Percentiles rank a stretch among this genome's conserved stretches.
These are phyloP conservation scores for Ditylenchus dipsaci DNA, from an alignment of 1,140 invertebrate species.

Conservation along the genomic window DNA sequence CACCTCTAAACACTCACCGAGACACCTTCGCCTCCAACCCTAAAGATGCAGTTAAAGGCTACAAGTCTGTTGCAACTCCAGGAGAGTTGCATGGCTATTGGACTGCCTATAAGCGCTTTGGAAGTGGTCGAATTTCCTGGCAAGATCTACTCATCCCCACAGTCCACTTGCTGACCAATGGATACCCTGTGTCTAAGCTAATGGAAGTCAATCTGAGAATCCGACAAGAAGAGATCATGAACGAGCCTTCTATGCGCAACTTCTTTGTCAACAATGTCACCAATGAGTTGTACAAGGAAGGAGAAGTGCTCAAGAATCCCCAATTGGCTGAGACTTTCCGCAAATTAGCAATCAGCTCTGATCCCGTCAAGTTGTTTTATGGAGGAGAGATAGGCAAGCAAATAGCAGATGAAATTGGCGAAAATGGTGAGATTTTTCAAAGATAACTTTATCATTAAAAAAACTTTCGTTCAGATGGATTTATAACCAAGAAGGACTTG, in stretches of 20 bases:
- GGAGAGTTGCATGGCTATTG: conserved; percentile 83
- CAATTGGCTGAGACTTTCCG: conserved; percentile 60
- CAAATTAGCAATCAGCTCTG: conserved; percentile 52
- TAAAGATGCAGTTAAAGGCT: conserved; percentile 58
- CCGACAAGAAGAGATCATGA: conserved; percentile 57
- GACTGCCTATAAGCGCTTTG: conserved; percentile 74
- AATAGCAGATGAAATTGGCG: conserved; percentile 50
- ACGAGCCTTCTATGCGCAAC: conserved; percentile 38
- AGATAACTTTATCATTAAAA: neutral
- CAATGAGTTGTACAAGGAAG: conserved; percentile 59
- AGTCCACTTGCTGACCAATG: conserved; percentile 59
- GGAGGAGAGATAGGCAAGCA: conserved; percentile 45
- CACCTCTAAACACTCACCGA: conserved; percentile 66
- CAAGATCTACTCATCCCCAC: conserved; percentile 72
- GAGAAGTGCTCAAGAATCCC: conserved; percentile 59
- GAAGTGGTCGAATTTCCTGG: conserved; percentile 71
- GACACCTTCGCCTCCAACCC: conserved; percentile 69
- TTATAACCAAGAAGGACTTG: conserved; percentile 73
- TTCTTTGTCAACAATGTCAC: conserved; percentile 59
- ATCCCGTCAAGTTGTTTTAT: conserved; percentile 58
- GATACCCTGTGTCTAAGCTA: conserved; percentile 69
- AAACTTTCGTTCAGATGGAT: conserved; percentile 62
- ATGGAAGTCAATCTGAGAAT: conserved; percentile 65
- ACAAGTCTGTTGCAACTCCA: conserved; percentile 62
- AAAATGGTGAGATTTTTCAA: conserved; percentile 38